A percentile compares a stretch with the other conserved stretches of the same genome.
Conservation (phyloP, 1,140 invertebrate species). For the Grapholita molesta region DNA sequence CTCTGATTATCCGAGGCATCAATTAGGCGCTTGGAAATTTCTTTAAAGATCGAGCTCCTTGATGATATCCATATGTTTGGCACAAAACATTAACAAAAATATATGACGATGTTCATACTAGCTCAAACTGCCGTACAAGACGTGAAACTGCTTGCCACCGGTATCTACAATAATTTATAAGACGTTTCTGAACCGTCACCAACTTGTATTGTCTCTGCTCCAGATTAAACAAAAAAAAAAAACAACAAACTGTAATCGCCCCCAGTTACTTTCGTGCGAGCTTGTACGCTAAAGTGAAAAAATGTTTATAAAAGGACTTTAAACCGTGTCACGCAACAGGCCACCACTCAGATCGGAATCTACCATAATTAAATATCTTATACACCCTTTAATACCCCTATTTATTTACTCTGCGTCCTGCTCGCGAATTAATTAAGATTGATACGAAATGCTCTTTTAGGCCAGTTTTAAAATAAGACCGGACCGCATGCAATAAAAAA, state of each 20-base stretch:
- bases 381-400: slow-evolving; percentile 62
- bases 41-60: too few species aligned
- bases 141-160: too few species aligned
- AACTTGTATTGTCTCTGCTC: neutral
- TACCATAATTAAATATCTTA: slow-evolving; percentile 69
- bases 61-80: too few species aligned
- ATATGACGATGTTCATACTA: too few species aligned
- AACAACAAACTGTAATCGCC: neutral
- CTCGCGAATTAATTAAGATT: slow-evolving; percentile 66
- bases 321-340: slow-evolving; percentile 59
- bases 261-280: slow-evolving; percentile 24
- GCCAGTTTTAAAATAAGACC: slow-evolving; percentile 16
- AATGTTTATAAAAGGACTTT: slow-evolving; percentile 45
- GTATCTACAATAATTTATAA: neutral
- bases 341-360: slow-evolving; percentile 58
- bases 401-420: slow-evolving; percentile 55
- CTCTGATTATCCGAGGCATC: too few species aligned
- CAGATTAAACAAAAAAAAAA: neutral
- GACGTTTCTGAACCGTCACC: neutral
- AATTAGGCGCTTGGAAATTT: too few species aligned
- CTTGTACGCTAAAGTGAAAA: slow-evolving; percentile 29
- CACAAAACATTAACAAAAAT: too few species aligned
- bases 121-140: too few species aligned
- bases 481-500: neutral
- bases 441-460: slow-evolving; percentile 46